Conservation (phyloP, 1,140 invertebrate species). For the Nixonia krombeini region DNA sequence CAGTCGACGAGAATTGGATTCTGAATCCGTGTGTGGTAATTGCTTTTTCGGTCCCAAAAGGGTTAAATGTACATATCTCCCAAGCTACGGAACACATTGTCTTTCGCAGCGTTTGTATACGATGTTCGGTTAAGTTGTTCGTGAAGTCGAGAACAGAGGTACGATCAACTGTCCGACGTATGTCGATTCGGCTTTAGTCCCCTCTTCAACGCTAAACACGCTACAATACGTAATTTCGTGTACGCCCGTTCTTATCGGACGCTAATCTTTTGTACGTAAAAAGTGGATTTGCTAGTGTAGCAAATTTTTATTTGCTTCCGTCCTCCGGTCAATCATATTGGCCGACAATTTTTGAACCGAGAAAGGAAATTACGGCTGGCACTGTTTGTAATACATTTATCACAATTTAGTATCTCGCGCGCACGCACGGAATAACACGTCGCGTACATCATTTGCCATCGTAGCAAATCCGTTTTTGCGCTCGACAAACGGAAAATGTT, state of each 20-base stretch:
- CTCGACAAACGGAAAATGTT: constrained; percentile 2
- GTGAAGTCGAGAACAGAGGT: not conserved
- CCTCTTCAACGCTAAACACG: constrained; percentile 13
- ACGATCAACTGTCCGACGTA: constrained; percentile 8
- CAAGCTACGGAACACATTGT: constrained; percentile 51
- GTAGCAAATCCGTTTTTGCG: constrained; percentile 14
- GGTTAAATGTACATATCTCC: constrained; percentile 11
- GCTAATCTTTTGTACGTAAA: constrained; percentile 7
- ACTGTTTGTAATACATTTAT: too few species aligned
- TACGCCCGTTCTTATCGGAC: constrained; percentile 1
- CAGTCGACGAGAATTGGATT: constrained; percentile 2
- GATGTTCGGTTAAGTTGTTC: too few species aligned
- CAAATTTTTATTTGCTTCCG: constrained; percentile 1
- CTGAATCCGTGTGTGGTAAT: not conserved
- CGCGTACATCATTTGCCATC: constrained; percentile 11
- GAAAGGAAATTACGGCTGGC: too few species aligned
- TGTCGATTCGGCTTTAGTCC: constrained; percentile 5
- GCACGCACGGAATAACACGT: too few species aligned
- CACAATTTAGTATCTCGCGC: too few species aligned
- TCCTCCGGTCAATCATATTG: not conserved
- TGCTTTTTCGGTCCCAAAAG: constrained; percentile 11
- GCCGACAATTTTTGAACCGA: too few species aligned
- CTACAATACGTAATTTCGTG: constrained; percentile 12
- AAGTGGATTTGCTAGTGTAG: constrained; percentile 10
- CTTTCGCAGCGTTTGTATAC: constrained; percentile 46